These are phyloP conservation scores for Teleopsis dalmanni DNA, from an alignment of 1,140 invertebrate species.

Conservation along the genomic window DNA sequence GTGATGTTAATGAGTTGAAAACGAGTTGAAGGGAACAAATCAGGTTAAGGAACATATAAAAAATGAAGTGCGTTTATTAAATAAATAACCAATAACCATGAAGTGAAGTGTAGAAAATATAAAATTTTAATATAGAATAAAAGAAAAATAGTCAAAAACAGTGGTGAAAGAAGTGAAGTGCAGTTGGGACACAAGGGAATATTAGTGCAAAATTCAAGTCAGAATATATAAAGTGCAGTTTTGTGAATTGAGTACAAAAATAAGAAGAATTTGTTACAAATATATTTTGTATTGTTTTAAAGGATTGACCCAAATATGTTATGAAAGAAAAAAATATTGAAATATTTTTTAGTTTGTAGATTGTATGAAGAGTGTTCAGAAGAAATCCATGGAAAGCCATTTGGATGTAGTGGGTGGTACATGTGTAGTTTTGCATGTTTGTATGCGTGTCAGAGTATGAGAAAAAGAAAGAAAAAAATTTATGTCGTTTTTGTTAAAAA, in stretches of 20 bases:
- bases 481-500: slow-evolving; percentile 10
- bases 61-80: background rate
- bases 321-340: too few relatives aligned
- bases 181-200: background rate
- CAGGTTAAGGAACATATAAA: background rate
- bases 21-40: slow-evolving; percentile 9
- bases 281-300: too few relatives aligned
- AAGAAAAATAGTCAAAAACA: background rate
- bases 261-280: too few relatives aligned
- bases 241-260: too few relatives aligned
- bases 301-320: too few relatives aligned
- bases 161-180: background rate
- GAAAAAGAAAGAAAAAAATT: slow-evolving; percentile 4
- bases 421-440: slow-evolving; percentile 1
- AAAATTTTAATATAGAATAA: background rate
- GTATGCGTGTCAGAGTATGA: slow-evolving; percentile 5
- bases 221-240: too few relatives aligned
- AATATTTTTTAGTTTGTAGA: too few relatives aligned
- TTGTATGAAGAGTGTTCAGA: too few relatives aligned
- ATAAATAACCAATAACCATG: too few relatives aligned
- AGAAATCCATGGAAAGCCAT: too few relatives aligned
- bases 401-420: slow-evolving; percentile 3
- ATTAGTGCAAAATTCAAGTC: too few relatives aligned
- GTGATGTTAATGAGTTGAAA: slow-evolving; percentile 39
- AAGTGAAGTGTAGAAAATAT: background rate